A percentile compares a stretch with the other conserved stretches of the same genome.
These are phyloP conservation scores for Tetheella fluctuosa DNA, from an alignment of 2,888 invertebrate genomes.

Conservation along the genomic window DNA sequence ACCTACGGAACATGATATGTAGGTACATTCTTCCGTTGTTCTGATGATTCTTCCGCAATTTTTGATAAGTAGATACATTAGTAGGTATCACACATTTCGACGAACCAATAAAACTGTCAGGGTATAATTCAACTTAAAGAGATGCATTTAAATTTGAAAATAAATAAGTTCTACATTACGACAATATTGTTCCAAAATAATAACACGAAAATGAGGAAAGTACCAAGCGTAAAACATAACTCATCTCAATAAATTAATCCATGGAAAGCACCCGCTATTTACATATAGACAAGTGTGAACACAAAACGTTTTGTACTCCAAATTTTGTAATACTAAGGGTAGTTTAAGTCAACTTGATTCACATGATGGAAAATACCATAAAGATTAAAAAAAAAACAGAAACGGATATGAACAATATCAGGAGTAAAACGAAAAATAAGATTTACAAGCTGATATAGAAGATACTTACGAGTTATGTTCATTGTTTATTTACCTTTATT, in stretches of 20 bases:
- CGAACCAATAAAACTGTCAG: background rate
- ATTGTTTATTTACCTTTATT: too few species aligned
- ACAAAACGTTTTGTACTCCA: slow-evolving; percentile 13
- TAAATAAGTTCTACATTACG: slow-evolving; percentile 4
- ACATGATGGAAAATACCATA: background rate
- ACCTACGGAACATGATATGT: too few species aligned
- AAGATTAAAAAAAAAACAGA: too few species aligned
- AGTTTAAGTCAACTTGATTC: background rate
- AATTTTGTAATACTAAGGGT: background rate
- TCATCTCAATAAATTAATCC: slow-evolving; percentile 50
- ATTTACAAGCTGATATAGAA: too few species aligned
- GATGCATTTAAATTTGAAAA: background rate
- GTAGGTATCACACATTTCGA: too few species aligned
- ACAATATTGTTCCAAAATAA: slow-evolving; percentile 16
- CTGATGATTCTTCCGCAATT: too few species aligned
- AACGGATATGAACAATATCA: too few species aligned
- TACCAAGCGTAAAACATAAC: slow-evolving; percentile 6
- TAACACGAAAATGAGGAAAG: background rate
- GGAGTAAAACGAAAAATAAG: too few species aligned
- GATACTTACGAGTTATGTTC: too few species aligned
- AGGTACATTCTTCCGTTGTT: too few species aligned
- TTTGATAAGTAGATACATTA: too few species aligned
- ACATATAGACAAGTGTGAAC: slow-evolving; percentile 30
- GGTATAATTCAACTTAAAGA: background rate
- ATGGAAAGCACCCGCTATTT: slow-evolving; percentile 44